Conservation (phyloP, 1,140 invertebrate genomes). For the Carposina sasakii region DNA sequence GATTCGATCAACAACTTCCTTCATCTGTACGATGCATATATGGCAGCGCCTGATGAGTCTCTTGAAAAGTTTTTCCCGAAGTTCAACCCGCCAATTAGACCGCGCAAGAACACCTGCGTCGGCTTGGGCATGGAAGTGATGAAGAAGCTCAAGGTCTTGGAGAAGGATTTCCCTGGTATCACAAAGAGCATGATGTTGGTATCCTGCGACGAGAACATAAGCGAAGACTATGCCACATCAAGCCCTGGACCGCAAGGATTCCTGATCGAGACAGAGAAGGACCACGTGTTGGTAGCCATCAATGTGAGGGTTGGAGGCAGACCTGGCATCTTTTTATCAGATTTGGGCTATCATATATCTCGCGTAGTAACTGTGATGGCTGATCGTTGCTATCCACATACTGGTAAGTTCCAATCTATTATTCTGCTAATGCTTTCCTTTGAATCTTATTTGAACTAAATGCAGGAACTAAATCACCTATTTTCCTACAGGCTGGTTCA, state of each 20-base stretch:
- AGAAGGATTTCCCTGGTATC: constrained; percentile 72
- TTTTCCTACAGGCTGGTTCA: constrained; percentile 81
- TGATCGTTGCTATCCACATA: constrained; percentile 89
- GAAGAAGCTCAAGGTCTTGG: constrained; percentile 58
- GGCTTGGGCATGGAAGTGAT: constrained; percentile 88
- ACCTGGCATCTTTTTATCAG: constrained; percentile 84
- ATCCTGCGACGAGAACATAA: constrained; percentile 91
- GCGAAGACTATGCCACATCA: constrained; percentile 79
- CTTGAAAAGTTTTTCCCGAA: constrained; percentile 56
- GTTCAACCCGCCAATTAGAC: constrained; percentile 85
- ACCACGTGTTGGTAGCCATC: constrained; percentile 89
- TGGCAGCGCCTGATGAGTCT: constrained; percentile 46
- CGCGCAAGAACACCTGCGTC: constrained; percentile 89
- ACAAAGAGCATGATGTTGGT: constrained; percentile 82
- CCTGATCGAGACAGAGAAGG: constrained; percentile 84
- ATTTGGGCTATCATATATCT: constrained; percentile 92
- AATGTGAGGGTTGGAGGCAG: constrained; percentile 82
- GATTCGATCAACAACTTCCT: constrained; percentile 91
- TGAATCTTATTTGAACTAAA: background rate
- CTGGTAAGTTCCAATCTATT: constrained; percentile 74
- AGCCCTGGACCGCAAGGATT: constrained; percentile 74
- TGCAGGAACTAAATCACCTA: background rate
- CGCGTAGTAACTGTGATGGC: constrained; percentile 90
- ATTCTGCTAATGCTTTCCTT: background rate
- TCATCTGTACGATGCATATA: constrained; percentile 84